These are phyloP conservation scores for Galerucella pusilla DNA, from an alignment of 2,888 invertebrate genomes.

Conservation along the genomic window DNA sequence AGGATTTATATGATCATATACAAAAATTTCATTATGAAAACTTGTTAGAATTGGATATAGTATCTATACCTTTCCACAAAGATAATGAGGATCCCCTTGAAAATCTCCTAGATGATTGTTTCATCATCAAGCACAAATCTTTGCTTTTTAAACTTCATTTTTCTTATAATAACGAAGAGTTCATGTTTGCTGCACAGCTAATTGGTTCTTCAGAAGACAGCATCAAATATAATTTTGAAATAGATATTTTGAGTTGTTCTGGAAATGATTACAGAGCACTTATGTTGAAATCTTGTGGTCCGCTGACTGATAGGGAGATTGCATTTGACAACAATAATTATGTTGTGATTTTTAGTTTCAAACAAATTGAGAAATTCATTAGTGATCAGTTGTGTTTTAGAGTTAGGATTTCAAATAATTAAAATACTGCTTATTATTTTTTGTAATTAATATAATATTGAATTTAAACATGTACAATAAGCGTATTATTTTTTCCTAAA, in stretches of 20 bases:
- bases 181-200: slow-evolving; percentile 56
- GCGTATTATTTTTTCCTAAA: no score
- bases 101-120: slow-evolving; percentile 48
- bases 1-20: slow-evolving; percentile 66
- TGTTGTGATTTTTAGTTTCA: slow-evolving; percentile 17
- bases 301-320: slow-evolving; percentile 29
- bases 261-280: slow-evolving; percentile 47
- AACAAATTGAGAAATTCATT: slow-evolving; percentile 38
- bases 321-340: slow-evolving; percentile 34
- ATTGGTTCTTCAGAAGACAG: slow-evolving; percentile 53
- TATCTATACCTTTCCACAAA: slow-evolving; percentile 46
- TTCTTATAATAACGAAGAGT: slow-evolving; percentile 42
- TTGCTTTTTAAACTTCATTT: slow-evolving; percentile 56
- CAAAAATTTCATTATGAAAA: slow-evolving; percentile 63
- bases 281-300: slow-evolving; percentile 46
- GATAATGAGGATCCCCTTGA: slow-evolving; percentile 34
- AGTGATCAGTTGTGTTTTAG: slow-evolving; percentile 35
- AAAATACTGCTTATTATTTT: not conserved
- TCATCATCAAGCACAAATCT: slow-evolving; percentile 49
- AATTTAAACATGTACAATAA: no score
- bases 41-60: slow-evolving; percentile 52
- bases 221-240: slow-evolving; percentile 54
- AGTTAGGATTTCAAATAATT: slow-evolving; percentile 31
- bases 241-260: slow-evolving; percentile 55
- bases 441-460: not conserved